Base-by-base conservation (phyloP, 2,797 vertebrate genomes). In the Pipistrellus kuhlii region DNA sequence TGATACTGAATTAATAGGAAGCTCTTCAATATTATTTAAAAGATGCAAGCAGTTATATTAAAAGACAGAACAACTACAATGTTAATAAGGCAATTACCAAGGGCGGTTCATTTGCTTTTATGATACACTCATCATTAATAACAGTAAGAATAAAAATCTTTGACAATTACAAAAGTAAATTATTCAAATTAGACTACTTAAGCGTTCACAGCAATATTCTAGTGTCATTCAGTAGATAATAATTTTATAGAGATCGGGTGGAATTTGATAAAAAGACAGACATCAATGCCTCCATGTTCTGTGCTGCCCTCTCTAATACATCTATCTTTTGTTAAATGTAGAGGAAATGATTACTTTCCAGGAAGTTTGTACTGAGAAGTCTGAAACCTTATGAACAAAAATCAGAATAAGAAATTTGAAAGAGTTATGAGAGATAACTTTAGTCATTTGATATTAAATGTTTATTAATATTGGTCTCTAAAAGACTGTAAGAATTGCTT, bases 41-140 rank as follows among this genome's bases (percentile, higher is more conserved):
- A 44, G 10, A 71, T 76, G 6, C 6, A 91, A 55, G 48, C 30
- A n/a, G 14, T 87, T 44, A 32, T 12, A 82, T 23, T 51, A 41
- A 94, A 92, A 86, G 30, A 85, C 38, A 41, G 18, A 84, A 51
- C 44, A 80, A 62, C 20, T 38, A 57, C 32, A 85, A 64, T 15
- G 6, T 77, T 90, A 30, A n/a, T 44, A 71, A 91, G 77, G 66
- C 41, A 85, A 32, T 94, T 91, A 91, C 38, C 27, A 90, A 95
- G 30, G 30, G 53, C 1, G 8, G 20, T 15, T 81, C 64, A 72
- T 88, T 95, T 87, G 46, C 53, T 92, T 78, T 90, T 72, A 93
- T 73, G 41, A 93, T 46, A 53, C 1, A 46, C 6, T 73, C 72
- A 30, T 46, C 48, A 82, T 35, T 85, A 44, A 91, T 83, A 87